Conservation (phyloP, 2,797 vertebrate genomes). For the Nannoperca australis region DNA sequence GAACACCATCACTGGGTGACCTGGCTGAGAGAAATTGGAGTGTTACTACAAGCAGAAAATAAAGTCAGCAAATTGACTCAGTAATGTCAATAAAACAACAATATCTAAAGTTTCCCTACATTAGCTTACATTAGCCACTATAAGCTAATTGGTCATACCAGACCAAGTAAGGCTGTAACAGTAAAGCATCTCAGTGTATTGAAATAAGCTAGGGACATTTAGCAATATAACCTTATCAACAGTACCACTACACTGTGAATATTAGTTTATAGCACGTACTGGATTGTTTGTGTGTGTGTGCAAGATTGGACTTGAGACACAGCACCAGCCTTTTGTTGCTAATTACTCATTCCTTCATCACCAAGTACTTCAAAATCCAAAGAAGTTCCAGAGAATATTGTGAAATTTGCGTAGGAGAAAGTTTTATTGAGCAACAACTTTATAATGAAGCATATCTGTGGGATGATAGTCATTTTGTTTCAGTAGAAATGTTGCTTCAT, state of each 20-base stretch:
- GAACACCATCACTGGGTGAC: neutral
- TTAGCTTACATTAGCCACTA: neutral
- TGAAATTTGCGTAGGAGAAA: neutral
- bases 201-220: neutral
- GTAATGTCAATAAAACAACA: no score
- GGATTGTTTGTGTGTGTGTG: neutral
- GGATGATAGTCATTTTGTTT: neutral
- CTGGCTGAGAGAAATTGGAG: neutral
- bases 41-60: neutral
- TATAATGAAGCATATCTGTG: neutral
- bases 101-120: neutral
- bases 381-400: neutral
- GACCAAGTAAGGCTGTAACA: neutral
- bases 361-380: neutral
- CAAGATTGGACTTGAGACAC: neutral
- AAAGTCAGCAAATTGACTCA: neutral
- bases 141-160: neutral
- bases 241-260: neutral
- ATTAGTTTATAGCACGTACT: neutral
- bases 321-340: neutral
- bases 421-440: neutral
- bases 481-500: slow-evolving; percentile 1
- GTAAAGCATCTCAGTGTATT: no score
- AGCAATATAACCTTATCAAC: neutral
- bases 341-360: neutral